These are phyloP conservation scores for Caprella mutica DNA, from an alignment of 2,888 invertebrate species.

Conservation along the genomic window DNA sequence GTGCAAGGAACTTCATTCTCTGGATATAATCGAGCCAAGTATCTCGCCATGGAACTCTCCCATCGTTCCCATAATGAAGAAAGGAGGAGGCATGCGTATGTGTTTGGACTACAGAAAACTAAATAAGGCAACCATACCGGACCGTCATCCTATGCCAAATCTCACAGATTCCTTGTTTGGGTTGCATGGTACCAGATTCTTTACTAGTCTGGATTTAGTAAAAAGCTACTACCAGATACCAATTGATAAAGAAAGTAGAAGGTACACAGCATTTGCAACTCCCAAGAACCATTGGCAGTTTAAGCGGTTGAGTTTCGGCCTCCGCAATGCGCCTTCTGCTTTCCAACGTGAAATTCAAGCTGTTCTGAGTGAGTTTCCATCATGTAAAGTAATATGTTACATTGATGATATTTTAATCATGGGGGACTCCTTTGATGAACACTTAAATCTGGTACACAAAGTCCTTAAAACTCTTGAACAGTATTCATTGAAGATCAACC, in stretches of 20 bases:
- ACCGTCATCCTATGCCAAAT: neutral
- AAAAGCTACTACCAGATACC: neutral
- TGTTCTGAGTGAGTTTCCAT: neutral
- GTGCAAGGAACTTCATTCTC: neutral
- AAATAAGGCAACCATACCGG: neutral
- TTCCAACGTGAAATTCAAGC: neutral
- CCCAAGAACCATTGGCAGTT: neutral
- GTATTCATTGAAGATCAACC: neutral
- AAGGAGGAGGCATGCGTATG: neutral
- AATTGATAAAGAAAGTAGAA: neutral
- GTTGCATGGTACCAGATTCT: neutral
- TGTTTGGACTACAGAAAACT: conserved; percentile 3
- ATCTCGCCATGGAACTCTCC: neutral
- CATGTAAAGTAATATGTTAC: neutral
- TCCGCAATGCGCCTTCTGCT: neutral
- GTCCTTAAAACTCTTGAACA: neutral
- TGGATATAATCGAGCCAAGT: neutral
- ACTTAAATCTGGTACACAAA: neutral
- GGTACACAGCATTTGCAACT: neutral
- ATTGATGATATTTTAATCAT: neutral
- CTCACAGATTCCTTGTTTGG: conserved; percentile 3
- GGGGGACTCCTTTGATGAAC: neutral
- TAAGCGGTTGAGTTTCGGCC: neutral
- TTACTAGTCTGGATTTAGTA: conserved; percentile 5
- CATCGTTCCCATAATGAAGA: neutral